Evolutionary conservation across 1,140 invertebrate species (phyloP), one percentile per base, ranked within the genome.

Genomic region (Apis laboriosa): DNA sequence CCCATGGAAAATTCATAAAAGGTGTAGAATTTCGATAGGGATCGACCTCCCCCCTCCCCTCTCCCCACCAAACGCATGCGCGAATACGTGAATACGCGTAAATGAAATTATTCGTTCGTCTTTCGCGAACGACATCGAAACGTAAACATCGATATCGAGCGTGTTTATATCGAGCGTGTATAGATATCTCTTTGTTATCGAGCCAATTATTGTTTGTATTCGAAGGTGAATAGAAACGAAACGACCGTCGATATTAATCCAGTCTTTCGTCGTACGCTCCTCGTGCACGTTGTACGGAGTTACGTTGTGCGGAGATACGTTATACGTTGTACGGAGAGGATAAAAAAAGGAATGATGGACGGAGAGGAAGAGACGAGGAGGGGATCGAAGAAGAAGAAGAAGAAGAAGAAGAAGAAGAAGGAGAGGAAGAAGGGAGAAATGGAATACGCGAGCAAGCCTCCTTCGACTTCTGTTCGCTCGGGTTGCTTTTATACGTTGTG

Each of bases 401-500:
- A 17, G 12, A 63, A 63, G 61, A 12, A 17, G n/a, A 11, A 19
- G 12, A n/a, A 3, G 68, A 71, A 17, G 13, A 4, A 55, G 11
- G 13, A 28, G 7, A 24, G 12, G 4, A 53, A 24, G 24, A 49
- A 24, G 24, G 12, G 34, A 78, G 76, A 56, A 64, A 24, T 11
- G 83, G 67, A 21, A 43, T 43, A 70, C n/a, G 77, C n/a, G 49
- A 66, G 28, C 66, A 55, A 63, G 74, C 53, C 64, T 63, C 56
- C 64, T 49, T 34, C 24, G 28, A 34, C 28, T 64, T 28, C 24
- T 34, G 7, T 9, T n/a, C 1, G 58, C 68, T 74, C 83, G 72
- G 53, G n/a, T 63, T 68, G 66, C 67, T 87, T 87, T 87, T 87
- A 86, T 84, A 75, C 34, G 64, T 75, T 68, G 82, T 70, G 84